Evolutionary conservation across 2,888 invertebrate species (phyloP).

Genomic region (Nomada hirtipes): DNA sequence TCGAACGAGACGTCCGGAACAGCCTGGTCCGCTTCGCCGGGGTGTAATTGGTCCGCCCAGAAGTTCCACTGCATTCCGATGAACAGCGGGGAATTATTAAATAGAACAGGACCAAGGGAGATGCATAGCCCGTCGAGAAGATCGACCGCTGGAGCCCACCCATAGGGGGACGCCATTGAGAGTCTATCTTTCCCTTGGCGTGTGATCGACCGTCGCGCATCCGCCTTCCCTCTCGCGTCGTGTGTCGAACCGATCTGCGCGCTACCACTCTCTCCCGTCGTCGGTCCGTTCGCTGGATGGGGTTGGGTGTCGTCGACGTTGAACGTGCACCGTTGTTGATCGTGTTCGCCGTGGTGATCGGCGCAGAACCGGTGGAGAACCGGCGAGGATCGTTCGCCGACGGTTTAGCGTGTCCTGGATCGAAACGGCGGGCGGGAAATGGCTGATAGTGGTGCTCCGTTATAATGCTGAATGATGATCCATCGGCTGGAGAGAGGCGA

Average conservation of each 20-base stretch:
- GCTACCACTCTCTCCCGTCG: conserved; percentile 31
- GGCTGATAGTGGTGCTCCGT: conserved; percentile 26
- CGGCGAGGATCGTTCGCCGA: conserved; percentile 1
- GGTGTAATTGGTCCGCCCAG: too few relatives aligned
- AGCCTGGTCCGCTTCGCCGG: too few relatives aligned
- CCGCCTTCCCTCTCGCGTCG: conserved; percentile 56
- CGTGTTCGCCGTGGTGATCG: conserved; percentile 58
- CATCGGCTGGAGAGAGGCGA: conserved; percentile 41
- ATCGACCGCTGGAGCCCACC: conserved; percentile 25
- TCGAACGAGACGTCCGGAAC: too few relatives aligned
- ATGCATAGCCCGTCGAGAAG: conserved; percentile 4
- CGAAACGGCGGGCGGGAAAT: conserved; percentile 53
- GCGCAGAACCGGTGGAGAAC: background rate
- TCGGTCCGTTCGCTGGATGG: conserved; percentile 31
- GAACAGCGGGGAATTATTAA: conserved; percentile 14
- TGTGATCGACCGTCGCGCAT: conserved; percentile 59
- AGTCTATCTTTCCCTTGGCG: conserved; percentile 50
- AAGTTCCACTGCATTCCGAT: conserved; percentile 18
- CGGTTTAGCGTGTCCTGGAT: conserved; percentile 13
- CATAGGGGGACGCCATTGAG: conserved; percentile 62
- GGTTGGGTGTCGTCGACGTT: conserved; percentile 42
- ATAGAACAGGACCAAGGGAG: conserved; percentile 34
- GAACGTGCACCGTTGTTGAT: conserved; percentile 63
- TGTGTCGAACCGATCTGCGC: conserved; percentile 53
- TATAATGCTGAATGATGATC: conserved; percentile 55